Conservation (phyloP, 2,113 vertebrate species). For the Boulengeromyrus knoepffleri region DNA sequence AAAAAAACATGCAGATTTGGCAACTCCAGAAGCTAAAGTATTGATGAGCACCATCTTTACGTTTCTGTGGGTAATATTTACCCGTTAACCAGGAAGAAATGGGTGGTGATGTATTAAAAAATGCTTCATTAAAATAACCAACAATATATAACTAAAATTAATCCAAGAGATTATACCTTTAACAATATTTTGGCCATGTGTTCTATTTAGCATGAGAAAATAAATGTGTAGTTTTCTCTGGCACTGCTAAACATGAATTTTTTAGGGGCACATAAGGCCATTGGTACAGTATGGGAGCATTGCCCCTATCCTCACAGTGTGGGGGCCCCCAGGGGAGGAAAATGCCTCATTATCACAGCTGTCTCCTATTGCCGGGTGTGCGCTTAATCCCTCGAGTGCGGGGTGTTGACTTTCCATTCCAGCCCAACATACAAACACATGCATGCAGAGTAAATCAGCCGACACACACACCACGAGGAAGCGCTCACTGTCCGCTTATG, state of each 20-base stretch:
- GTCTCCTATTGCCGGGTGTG: conserved; percentile 30
- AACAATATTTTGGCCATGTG: not conserved
- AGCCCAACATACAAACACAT: not conserved
- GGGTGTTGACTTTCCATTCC: conserved; percentile 18
- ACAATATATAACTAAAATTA: not conserved
- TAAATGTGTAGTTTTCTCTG: not conserved
- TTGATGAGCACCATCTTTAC: not conserved
- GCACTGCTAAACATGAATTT: not conserved
- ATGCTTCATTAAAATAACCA: not conserved
- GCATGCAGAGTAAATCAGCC: not conserved
- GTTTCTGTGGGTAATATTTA: not conserved
- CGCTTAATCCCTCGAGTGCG: not conserved
- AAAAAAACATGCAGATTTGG: not conserved
- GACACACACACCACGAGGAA: not conserved
- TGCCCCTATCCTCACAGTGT: conserved; percentile 7
- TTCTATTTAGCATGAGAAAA: not conserved
- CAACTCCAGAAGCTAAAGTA: not conserved
- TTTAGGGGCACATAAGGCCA: not conserved
- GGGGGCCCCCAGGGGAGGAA: conserved; percentile 32
- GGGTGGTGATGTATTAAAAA: not conserved
- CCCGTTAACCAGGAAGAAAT: not conserved
- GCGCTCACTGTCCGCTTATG: not conserved
- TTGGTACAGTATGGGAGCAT: conserved; percentile 41
- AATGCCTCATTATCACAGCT: conserved; percentile 43
- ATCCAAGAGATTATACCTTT: not conserved